Conservation (phyloP, 1,140 invertebrate species). For the Eriosoma lanigerum region DNA sequence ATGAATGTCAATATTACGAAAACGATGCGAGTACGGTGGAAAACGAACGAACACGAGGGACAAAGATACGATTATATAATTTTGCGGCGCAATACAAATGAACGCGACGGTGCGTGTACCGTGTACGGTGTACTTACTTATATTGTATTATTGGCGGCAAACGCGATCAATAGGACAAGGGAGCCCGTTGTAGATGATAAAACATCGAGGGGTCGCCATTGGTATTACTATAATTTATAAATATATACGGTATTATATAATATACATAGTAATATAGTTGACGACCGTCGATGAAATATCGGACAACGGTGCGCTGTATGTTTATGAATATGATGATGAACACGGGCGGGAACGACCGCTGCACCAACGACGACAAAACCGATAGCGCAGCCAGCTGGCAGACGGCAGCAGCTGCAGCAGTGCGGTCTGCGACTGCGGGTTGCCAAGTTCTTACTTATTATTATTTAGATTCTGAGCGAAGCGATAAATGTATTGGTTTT, state of each 20-base stretch:
- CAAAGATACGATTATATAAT: background rate
- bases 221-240: too few relatives aligned
- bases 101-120: background rate
- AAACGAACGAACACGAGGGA: slow-evolving; percentile 26
- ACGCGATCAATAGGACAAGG: slow-evolving; percentile 47
- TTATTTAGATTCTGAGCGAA: too few relatives aligned
- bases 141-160: slow-evolving; percentile 28
- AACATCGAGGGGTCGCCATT: background rate
- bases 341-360: too few relatives aligned
- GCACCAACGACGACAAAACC: too few relatives aligned
- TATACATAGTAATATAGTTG: slow-evolving; percentile 5
- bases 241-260: too few relatives aligned
- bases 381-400: background rate
- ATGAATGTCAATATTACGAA: background rate
- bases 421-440: background rate
- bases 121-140: background rate
- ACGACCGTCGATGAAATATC: slow-evolving; percentile 35
- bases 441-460: background rate
- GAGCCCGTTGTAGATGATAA: slow-evolving; percentile 48
- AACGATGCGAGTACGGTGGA: background rate
- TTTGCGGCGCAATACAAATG: slow-evolving; percentile 42
- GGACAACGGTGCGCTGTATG: background rate
- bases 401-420: background rate
- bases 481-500: too few relatives aligned
- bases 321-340: too few relatives aligned